Base-by-base conservation (phyloP, 2,888 invertebrate genomes). In the Tipula confusa region DNA sequence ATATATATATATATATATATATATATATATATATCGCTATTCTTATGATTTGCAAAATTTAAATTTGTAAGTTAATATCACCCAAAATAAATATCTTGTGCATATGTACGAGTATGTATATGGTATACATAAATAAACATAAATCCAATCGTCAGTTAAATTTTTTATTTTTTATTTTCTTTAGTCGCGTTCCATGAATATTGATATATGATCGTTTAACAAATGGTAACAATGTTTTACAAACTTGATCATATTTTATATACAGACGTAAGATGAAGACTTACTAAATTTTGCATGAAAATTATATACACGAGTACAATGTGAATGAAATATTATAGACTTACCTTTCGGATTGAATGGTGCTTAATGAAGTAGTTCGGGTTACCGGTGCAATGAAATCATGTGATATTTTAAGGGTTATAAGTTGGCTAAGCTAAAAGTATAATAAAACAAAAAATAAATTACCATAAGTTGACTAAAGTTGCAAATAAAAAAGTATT, bases 131-230 rank as follows among this genome's bases (percentile, higher is more conserved):
- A 64, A 64, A 64, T 64, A 64, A 64, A 24, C 64, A 64, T 64
- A 64, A 64, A 24, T 64, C 64, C 64, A 9, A 24, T 64, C 24
- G 64, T 64, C 64, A 64, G 64, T 64, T 64, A 64, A 43, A 15
- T 43, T 43, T 43, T 43, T 4, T 43, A 15, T 43, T 64, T 64
- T 64, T 64, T 64, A 64, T 64, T 64, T 64, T 64, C 64, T 64
- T 64, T 64, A 64, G 64, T 64, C 64, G 64, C 64, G 64, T 64
- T 64, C 64, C 64, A 64, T 64, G 64, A 64, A 64, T 64, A 64
- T 64, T 64, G 64, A 64, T 9, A 64, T 64, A 64, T 9, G 64
- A 64, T 64, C 64, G 7, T 64, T 64, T 64, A 64, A 64, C 64
- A 64, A 64, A 24, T 64, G 24, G 64, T 64, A 64, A 64, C 64